phyloP scores from a whole-genome alignment of 2,113 vertebrate species.

The Coptodon rendalli region DNA sequence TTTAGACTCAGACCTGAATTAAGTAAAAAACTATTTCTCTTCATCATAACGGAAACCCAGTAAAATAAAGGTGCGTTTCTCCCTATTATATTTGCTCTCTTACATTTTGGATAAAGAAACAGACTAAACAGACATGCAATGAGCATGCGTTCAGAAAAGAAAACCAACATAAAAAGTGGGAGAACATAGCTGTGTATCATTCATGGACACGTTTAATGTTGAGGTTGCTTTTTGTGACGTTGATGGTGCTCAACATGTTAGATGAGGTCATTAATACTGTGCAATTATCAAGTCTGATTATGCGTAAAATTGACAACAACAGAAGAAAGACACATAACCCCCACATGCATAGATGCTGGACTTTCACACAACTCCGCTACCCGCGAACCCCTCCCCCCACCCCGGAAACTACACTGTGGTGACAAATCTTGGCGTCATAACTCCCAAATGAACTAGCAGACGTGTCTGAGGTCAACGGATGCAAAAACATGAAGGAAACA shows the following conservation, averaged over 20 bases:
- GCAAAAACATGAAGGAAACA: slow-evolving; percentile 15
- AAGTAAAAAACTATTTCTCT: neutral
- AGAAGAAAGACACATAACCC: slow-evolving; percentile 6
- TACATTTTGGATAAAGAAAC: neutral
- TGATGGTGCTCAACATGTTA: slow-evolving; percentile 64
- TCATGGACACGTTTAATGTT: slow-evolving; percentile 55
- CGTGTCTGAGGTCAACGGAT: slow-evolving; percentile 44
- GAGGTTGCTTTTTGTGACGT: slow-evolving; percentile 60
- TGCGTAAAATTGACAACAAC: slow-evolving; percentile 31
- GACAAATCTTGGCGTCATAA: slow-evolving; percentile 6
- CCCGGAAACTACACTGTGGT: neutral
- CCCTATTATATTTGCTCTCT: slow-evolving; percentile 3
- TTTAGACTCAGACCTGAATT: slow-evolving; percentile 11
- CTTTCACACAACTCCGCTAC: neutral
- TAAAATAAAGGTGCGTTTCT: neutral
- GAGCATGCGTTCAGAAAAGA: neutral
- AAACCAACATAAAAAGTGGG: neutral
- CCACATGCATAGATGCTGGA: slow-evolving; percentile 18
- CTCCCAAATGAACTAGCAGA: slow-evolving; percentile 3
- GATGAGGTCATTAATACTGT: slow-evolving; percentile 73
- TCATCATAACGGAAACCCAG: neutral
- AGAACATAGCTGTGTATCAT: slow-evolving; percentile 27
- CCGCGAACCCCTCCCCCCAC: accelerated
- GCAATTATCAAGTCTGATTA: slow-evolving; percentile 67
- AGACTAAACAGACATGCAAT: neutral